phyloP scores from a whole-genome alignment of 2,888 invertebrate genomes.

The Sericinus montela region DNA sequence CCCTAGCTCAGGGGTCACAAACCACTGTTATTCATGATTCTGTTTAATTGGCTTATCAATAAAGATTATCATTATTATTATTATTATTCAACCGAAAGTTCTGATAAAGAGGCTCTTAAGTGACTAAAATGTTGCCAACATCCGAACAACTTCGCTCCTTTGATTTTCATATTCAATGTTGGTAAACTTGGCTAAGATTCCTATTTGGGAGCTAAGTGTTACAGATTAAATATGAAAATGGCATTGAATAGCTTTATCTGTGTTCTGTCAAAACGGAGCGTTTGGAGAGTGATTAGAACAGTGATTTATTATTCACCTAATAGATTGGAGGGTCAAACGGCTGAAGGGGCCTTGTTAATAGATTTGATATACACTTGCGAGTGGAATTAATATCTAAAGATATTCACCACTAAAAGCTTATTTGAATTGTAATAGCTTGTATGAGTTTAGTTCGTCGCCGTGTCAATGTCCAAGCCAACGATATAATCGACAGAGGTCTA shows the following conservation, averaged over 20 bases:
- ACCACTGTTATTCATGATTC: too few relatives aligned
- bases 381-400: too few relatives aligned
- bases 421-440: too few relatives aligned
- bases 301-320: conserved; percentile 3
- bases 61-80: too few relatives aligned
- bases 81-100: conserved; percentile 17
- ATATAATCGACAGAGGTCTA: too few relatives aligned
- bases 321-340: not conserved
- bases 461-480: too few relatives aligned
- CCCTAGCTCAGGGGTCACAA: too few relatives aligned
- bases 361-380: not conserved
- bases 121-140: conserved; percentile 4
- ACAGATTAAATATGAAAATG: conserved; percentile 13
- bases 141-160: conserved; percentile 4
- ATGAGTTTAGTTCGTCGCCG: too few relatives aligned
- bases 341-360: not conserved
- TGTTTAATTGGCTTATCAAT: too few relatives aligned
- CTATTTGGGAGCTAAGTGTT: not conserved
- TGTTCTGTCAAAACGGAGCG: not conserved
- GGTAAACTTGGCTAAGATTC: not conserved
- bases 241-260: conserved; percentile 3
- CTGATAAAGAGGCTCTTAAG: conserved; percentile 13
- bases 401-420: too few relatives aligned
- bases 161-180: conserved; percentile 17
- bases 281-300: not conserved